Evolutionary conservation across 2,113 vertebrate species (phyloP), one percentile per base, ranked within the genome.

Genomic region (Rhinopomastus cyanomelas): DNA sequence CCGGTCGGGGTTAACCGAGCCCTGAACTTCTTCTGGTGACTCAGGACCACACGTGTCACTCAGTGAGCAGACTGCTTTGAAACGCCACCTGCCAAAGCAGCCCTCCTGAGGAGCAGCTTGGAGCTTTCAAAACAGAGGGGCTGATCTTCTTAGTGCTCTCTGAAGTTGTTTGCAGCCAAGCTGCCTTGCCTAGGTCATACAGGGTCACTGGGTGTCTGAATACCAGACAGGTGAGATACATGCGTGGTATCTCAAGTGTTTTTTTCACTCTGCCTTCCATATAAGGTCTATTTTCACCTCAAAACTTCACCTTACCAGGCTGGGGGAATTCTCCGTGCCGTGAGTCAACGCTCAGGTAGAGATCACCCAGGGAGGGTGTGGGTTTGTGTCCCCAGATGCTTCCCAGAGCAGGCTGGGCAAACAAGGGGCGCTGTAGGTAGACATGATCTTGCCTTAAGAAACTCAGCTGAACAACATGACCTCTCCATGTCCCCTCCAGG

Each of bases 171-270:
- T 96, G 48, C 68, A 90, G 84, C 52, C 61, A 3, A 87, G 55
- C 42, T 77, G 44, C 66, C 78, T 88, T 1, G 21, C 66, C 59
- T 88, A 39, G 92, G 88, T 95, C 82, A 92, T 46, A 53, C 37
- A 9, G 85, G 93, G 93, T 96, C 92, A 82, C 52, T 15, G 26
- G 18, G 52, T 62, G 90, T 93, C 93, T 90, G 86, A 95, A 95
- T 94, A 87, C 88, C 94, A 95, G 94, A 92, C 94, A 95, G 93
- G 90, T 93, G 93, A 93, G 86, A 56, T 81, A 93, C 12, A 21
- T 16, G 5, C 3, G 49, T 62, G 76, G 64, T 91, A 88, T 68
- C 77, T 86, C 32, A 7, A 8, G 3, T 10, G 37, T 81, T 88
- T 72, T 86, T 87, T 79, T 51, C 19, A 71, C 64, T 5, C 1